Conservation (phyloP, 2,888 invertebrate species). For the Mamestra brassicae region DNA sequence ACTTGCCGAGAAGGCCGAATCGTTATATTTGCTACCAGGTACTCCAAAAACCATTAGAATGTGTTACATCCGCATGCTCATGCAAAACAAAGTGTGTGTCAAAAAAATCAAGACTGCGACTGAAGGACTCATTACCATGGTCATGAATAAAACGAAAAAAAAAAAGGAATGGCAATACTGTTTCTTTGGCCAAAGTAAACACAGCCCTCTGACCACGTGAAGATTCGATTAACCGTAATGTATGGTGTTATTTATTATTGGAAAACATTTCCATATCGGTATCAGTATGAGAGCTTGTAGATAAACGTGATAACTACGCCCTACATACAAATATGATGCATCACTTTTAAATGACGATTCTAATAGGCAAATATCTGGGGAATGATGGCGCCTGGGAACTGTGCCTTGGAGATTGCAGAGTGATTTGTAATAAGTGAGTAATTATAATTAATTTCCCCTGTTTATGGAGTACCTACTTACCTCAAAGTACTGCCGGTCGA, state of each 20-base stretch:
- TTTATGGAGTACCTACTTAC: neutral
- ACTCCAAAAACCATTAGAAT: no score
- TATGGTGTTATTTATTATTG: constrained; percentile 17
- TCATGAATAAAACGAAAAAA: no score
- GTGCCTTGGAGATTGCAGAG: constrained; percentile 6
- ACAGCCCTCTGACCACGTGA: no score
- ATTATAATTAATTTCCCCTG: constrained; percentile 5
- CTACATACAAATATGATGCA: constrained; percentile 53
- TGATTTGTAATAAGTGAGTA: neutral
- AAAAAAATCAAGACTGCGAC: no score
- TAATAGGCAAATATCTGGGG: constrained; percentile 1
- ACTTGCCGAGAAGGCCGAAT: no score
- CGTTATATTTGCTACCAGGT: no score
- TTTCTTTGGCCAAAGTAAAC: no score
- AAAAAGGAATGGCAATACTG: no score
- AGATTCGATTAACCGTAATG: neutral
- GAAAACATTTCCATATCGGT: constrained; percentile 48
- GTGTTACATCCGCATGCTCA: no score
- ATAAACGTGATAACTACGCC: constrained; percentile 45
- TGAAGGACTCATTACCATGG: no score
- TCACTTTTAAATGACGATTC: constrained; percentile 16
- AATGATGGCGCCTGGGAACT: constrained; percentile 24
- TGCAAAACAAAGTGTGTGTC: no score
- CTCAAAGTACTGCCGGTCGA: no score
- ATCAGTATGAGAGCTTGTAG: constrained; percentile 35